Base-by-base conservation (phyloP, 2,797 vertebrate genomes). In the Todus mexicanus region DNA sequence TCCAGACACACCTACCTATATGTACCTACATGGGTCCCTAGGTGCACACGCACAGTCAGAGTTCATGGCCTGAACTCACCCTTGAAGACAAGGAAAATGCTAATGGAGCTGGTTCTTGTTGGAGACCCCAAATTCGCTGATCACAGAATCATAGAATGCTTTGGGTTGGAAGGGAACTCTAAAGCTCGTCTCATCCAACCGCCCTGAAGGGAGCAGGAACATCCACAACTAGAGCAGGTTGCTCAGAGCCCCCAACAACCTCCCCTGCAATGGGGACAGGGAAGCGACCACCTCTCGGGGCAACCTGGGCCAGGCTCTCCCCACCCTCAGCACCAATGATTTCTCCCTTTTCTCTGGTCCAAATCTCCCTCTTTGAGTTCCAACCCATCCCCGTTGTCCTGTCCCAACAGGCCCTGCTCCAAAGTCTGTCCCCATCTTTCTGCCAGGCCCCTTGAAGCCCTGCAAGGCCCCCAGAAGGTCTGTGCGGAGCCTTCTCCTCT, bases 31-130 rank as follows among this genome's bases (percentile, higher is more conserved):
- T 1, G 21, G 5, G 26, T 13, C 73, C 50, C 43, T 21, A 31
- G 12, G 15, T 18, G 48, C 16, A 25, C 4, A 29, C 4, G 8
- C 3, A 1, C 1, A 1, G 27, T 43, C 22, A 0, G 31, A 79
- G 68, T 76, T 83, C 48, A 18, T 57, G 75, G 7, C 75, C 79
- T 2, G 6, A 77, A 42, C 7, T 2, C 0, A 2, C 5, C 6
- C 15, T 1, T 15, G 23, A 78, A 69, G 42, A 17, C 14, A 43
- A 33, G 4, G 26, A 89, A 82, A 84, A 71, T 13, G 31, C 37
- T 60, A 19, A 64, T 0, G 2, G 19, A 7, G 8, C 1, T 84
- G 31, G 73, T 75, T 59, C 25, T 57, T 27, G 5, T 5, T 12
- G 22, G 15, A 27, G 3, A 8, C 23, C 27, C 38, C 35, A 35